These are phyloP conservation scores for Vollenhovia emeryi DNA, from an alignment of 1,140 invertebrate genomes.

Conservation along the genomic window DNA sequence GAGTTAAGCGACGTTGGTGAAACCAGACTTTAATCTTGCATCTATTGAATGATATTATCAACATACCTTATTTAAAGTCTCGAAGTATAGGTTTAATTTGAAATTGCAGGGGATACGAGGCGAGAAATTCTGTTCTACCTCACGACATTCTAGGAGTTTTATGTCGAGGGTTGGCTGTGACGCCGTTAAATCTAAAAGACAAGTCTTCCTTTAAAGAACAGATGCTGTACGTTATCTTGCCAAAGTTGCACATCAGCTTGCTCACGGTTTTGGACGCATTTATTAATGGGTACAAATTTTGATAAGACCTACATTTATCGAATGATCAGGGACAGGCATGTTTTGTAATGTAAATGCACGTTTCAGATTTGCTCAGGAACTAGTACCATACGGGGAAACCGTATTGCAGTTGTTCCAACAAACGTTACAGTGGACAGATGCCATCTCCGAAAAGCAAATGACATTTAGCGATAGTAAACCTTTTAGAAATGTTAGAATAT, in stretches of 20 bases:
- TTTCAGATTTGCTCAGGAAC: conserved; percentile 67
- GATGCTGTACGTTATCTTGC: conserved; percentile 75
- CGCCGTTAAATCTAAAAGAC: conserved; percentile 69
- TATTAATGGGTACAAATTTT: conserved; percentile 72
- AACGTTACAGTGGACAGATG: conserved; percentile 64
- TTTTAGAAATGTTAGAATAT: conserved; percentile 69
- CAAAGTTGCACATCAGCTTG: conserved; percentile 75
- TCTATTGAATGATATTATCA: conserved; percentile 18
- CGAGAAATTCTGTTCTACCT: conserved; percentile 73
- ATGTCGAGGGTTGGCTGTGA: conserved; percentile 75
- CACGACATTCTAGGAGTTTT: conserved; percentile 75
- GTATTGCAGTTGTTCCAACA: conserved; percentile 67
- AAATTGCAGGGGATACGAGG: conserved; percentile 69
- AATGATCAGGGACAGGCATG: neutral
- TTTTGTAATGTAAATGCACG: neutral
- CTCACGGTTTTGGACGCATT: conserved; percentile 75
- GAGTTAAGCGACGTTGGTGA: too few species aligned
- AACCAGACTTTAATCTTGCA: too few species aligned
- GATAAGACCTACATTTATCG: neutral
- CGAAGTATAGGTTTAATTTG: conserved; percentile 23
- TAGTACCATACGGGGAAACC: conserved; percentile 65
- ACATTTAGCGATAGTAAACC: conserved; percentile 67
- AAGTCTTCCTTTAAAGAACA: conserved; percentile 68
- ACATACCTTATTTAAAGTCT: neutral
- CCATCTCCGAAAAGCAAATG: conserved; percentile 35